These are phyloP conservation scores for Aporophyla nigra DNA, from an alignment of 2,888 invertebrate species.

Conservation along the genomic window DNA sequence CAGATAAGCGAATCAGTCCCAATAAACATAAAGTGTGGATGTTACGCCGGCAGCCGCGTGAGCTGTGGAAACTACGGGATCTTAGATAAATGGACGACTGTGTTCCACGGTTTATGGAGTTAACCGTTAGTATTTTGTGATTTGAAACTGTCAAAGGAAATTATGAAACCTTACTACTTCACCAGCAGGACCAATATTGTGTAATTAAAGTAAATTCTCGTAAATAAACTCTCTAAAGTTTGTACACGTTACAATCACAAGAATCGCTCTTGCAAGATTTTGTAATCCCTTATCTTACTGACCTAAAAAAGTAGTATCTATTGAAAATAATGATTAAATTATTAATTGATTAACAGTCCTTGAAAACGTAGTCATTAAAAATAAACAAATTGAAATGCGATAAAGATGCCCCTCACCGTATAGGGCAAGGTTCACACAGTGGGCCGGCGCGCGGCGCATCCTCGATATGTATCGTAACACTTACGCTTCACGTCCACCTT, in stretches of 20 bases:
- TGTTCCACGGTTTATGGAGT: constrained; percentile 21
- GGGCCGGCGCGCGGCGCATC: constrained; percentile 1
- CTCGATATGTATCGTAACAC: constrained; percentile 42
- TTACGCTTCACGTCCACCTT: constrained; percentile 58
- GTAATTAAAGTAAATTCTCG: not conserved
- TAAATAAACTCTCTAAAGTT: no score
- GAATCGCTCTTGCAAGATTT: not conserved
- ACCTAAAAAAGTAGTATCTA: not conserved
- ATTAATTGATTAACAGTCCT: constrained; percentile 1
- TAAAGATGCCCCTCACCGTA: constrained; percentile 1
- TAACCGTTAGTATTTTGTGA: not conserved
- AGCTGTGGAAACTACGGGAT: constrained; percentile 11
- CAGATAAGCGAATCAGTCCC: constrained; percentile 68
- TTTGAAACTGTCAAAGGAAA: not conserved
- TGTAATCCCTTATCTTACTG: constrained; percentile 5
- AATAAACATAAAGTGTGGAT: constrained; percentile 67
- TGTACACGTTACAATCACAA: not conserved
- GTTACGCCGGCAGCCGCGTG: constrained; percentile 51
- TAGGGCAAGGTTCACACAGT: constrained; percentile 30
- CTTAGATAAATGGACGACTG: constrained; percentile 40
- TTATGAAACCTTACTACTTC: not conserved
- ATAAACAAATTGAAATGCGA: not conserved
- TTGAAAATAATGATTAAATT: not conserved
- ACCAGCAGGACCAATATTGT: not conserved
- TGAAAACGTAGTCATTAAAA: not conserved